Evolutionary conservation across 64 coral and sea anemone species (phyloP).

Genomic region (Stichodactyla helianthus): DNA sequence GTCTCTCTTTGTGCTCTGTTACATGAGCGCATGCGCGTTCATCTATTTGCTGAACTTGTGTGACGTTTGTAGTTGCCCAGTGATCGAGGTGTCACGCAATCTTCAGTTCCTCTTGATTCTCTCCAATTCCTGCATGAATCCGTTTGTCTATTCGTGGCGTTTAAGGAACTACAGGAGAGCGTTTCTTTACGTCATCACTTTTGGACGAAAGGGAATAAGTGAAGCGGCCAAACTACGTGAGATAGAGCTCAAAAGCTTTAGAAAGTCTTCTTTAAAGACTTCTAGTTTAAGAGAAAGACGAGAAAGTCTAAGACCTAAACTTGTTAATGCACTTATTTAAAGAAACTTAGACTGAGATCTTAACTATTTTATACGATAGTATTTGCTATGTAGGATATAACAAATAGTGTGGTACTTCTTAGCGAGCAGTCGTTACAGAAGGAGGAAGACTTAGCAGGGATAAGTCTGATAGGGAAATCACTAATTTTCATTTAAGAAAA

Average conservation of each 20-base stretch:
- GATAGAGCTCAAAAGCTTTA: slow-evolving; percentile 41
- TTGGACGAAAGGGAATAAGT: slow-evolving; percentile 49
- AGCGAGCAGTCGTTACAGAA: too few species aligned
- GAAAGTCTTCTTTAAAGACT: slow-evolving; percentile 36
- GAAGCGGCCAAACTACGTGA: slow-evolving; percentile 11
- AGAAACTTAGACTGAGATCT: not conserved
- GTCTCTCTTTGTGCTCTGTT: slow-evolving; percentile 63
- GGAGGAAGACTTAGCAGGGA: too few species aligned
- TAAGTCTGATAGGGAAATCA: too few species aligned
- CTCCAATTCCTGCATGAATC: slow-evolving; percentile 77
- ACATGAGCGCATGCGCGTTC: slow-evolving; percentile 59
- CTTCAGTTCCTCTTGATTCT: slow-evolving; percentile 79
- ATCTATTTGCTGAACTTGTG: slow-evolving; percentile 89
- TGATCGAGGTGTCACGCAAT: slow-evolving; percentile 71
- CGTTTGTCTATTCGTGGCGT: slow-evolving; percentile 85
- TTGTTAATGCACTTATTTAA: not conserved
- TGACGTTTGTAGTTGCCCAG: slow-evolving; percentile 53
- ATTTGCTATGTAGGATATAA: not conserved
- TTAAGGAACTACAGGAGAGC: slow-evolving; percentile 53
- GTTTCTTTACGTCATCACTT: slow-evolving; percentile 69
- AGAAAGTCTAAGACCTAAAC: not conserved
- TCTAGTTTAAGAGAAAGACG: not conserved
- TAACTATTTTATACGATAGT: not conserved
- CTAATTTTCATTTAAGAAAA: too few species aligned
- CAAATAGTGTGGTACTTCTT: too few species aligned